phyloP scores from a whole-genome alignment of 2,797 vertebrate species.

The Myotis planiceps region DNA sequence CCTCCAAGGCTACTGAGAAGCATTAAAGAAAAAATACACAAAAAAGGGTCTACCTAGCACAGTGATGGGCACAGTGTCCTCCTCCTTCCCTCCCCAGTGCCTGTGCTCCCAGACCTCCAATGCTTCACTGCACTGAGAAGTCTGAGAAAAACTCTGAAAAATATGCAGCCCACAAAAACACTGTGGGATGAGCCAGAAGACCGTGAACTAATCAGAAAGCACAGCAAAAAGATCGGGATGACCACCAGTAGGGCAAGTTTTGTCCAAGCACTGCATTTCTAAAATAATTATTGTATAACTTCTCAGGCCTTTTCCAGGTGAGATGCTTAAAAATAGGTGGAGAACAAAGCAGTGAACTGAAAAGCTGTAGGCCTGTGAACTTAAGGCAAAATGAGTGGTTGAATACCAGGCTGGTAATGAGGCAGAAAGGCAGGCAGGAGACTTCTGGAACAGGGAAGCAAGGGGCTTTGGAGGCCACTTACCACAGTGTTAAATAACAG shows the following conservation, averaged over 20 bases:
- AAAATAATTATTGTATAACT: constrained; percentile 46
- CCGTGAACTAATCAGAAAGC: constrained; percentile 30
- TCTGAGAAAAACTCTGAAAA: constrained; percentile 20
- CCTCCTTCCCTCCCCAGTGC: neutral
- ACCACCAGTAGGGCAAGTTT: constrained; percentile 34
- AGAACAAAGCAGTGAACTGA: constrained; percentile 68
- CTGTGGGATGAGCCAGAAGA: neutral
- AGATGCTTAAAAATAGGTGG: constrained; percentile 60
- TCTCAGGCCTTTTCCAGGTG: constrained; percentile 62
- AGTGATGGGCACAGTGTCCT: neutral
- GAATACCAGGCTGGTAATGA: constrained; percentile 71
- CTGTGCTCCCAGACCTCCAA: neutral
- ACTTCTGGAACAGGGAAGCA: constrained; percentile 4
- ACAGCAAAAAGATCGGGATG: constrained; percentile 12
- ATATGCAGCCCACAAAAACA: neutral
- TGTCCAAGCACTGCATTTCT: constrained; percentile 29
- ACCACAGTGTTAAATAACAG: constrained; percentile 8
- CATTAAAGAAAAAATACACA: neutral
- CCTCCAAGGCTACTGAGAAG: neutral
- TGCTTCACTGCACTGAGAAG: neutral
- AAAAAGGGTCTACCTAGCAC: neutral
- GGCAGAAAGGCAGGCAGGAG: constrained; percentile 67
- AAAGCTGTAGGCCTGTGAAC: constrained; percentile 62
- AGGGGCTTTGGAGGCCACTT: constrained; percentile 13
- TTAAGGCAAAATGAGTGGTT: constrained; percentile 20